phyloP scores from a whole-genome alignment of 2,797 vertebrate genomes.

The Pteropus rufus region DNA sequence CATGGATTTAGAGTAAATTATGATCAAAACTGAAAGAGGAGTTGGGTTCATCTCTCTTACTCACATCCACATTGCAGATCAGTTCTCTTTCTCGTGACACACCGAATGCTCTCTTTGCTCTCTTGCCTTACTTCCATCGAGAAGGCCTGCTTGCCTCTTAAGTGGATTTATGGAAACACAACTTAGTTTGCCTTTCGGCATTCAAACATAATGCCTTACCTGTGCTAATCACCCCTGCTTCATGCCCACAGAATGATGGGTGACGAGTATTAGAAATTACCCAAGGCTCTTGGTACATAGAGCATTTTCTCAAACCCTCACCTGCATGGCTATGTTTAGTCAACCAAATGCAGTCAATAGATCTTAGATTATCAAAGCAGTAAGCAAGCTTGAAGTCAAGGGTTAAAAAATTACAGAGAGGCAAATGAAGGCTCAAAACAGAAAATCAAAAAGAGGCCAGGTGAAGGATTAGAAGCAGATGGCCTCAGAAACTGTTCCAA shows the following conservation, averaged over 20 bases:
- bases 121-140: neutral
- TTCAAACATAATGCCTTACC: neutral
- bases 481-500: neutral
- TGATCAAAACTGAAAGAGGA: neutral
- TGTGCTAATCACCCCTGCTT: neutral
- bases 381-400: neutral
- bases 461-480: neutral
- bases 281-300: neutral
- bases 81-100: neutral
- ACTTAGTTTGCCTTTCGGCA: neutral
- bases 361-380: neutral
- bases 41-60: neutral
- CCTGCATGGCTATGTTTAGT: neutral
- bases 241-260: neutral
- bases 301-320: neutral
- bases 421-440: neutral
- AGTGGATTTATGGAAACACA: neutral
- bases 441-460: neutral
- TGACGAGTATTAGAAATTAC: neutral
- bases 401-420: neutral
- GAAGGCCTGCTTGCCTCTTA: neutral
- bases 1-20: slow-evolving; percentile 27
- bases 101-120: neutral
- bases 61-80: neutral
- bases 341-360: neutral